Evolutionary conservation across 2,888 invertebrate species (phyloP), one percentile per base, ranked within the genome.

Genomic region (Synanthedon andrenaeformis): DNA sequence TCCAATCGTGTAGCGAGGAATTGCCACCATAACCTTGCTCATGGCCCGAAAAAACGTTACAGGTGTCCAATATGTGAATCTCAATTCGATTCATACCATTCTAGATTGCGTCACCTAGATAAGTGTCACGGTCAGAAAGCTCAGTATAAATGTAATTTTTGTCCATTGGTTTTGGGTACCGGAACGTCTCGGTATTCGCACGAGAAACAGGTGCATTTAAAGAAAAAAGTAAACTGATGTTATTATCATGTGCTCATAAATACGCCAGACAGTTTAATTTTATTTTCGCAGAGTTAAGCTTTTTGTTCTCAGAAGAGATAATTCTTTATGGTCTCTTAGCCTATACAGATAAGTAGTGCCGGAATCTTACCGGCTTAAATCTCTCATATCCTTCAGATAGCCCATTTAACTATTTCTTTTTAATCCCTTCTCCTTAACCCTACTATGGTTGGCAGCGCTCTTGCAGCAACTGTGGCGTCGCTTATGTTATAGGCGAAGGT

Each of bases 161-260:
- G 78, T 51, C 64, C 72, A 4, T 66, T 72, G 0, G 66, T 74
- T 3, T 80, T 81, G 55, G 63, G 65, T 4, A 82, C 74, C 6
- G 72, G 75, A 1, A 78, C 76, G 10, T 73, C 77, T 2, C 79
- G 84, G 13, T 74, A 80, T 57, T 69, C 78, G 0, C 82, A 86
- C 49, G 68, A 82, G 13, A 77, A 76, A 53, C 72, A 77, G 48
- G 74, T 76, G 2, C 80, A 81, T 64, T 67, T 72, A 48, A 67
- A 66, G 41, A 51, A 51, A n/a, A 49, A 35, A 35, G 35, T 35
- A 35, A 35, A 45, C 13, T n/a, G 14, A 45, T 45, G 10, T 13
- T 13, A 13, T 14, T 45, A 12, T n/a, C n/a, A n/a, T 8, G 5
- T 23, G 1, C 23, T 35, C 35, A 35, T 35, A 23, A 3, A 23